Base-by-base conservation (phyloP, 2,113 vertebrate species). In the Pristiophorus japonicus region DNA sequence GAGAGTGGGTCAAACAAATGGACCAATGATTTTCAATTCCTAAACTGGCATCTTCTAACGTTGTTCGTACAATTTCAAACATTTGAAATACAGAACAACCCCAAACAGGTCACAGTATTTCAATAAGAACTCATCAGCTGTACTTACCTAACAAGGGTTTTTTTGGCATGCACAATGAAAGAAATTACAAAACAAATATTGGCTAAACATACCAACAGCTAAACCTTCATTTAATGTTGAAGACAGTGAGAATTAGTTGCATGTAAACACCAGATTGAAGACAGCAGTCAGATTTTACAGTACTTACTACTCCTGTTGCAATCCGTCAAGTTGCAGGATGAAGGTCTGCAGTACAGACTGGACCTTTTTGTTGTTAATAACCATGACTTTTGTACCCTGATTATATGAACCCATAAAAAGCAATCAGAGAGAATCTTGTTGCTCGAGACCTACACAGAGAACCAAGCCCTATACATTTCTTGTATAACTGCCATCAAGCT, bases 221-320 rank as follows among this genome's bases (percentile, higher is more conserved):
- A 51, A n/a, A n/a, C n/a, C 34, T 65, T 42, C 59, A 92, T 91
- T 63, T 20, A 92, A 92, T 92, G 88, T 63, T 22, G 55, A 34
- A n/a, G 34, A 38, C 38, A 38, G 59, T 92, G 88, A 63, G 88
- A 92, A 92, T 63, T 92, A 16, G 59, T n/a, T 65, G 18, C 16
- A 63, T 22, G n/a, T 92, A 92, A 65, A 92, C 88, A 92, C 59
- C 88, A 92, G 59, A 62, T 38, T 92, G 59, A 92, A 92, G 62
- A 65, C 34, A 20, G 88, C 59, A 63, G 59, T n/a, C n/a, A 63
- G 18, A 92, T 92, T 92, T 92, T 38, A 91, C 59, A 63, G 88
- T 38, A 38, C n/a, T 65, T 63, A 63, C 88, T 81, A 20, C 59
- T 47, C 65, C 65, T 94, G 92, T 70, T 94, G 24, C 65, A 94